A percentile compares a stretch with the other conserved stretches of the same genome.
phyloP scores from a whole-genome alignment of 2,888 invertebrate species.

The Anodontia alba region DNA sequence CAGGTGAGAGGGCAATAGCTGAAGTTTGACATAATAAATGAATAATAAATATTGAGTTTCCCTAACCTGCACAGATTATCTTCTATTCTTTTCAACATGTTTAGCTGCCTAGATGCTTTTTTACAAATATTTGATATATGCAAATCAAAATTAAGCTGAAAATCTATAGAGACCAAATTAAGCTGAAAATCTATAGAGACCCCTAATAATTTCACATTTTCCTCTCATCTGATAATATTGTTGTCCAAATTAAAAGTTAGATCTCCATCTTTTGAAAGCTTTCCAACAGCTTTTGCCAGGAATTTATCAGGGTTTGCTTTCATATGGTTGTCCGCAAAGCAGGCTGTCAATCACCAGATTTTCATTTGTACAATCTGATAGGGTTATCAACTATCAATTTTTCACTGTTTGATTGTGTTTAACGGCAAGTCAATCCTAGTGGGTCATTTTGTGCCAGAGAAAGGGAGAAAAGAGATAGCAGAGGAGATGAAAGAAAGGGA shows the following conservation, averaged over 20 bases:
- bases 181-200: neutral
- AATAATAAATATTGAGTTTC: constrained; percentile 13
- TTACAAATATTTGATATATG: neutral
- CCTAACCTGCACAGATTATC: neutral
- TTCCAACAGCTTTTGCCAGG: neutral
- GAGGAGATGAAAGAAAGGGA: no score
- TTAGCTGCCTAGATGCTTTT: neutral
- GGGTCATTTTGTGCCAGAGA: no score
- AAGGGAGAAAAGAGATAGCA: no score
- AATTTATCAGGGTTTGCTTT: no score
- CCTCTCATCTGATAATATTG: neutral
- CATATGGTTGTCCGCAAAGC: neutral
- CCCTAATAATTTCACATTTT: neutral
- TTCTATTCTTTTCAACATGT: neutral
- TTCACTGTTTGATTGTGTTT: no score
- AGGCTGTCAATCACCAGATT: no score
- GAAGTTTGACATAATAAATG: constrained; percentile 31
- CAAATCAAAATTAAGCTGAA: no score
- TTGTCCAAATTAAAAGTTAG: neutral
- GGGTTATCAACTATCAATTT: no score
- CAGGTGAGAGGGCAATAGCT: constrained; percentile 19
- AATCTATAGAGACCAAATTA: neutral
- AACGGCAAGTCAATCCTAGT: no score
- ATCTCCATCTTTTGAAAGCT: neutral
- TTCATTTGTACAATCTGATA: no score